Evolutionary conservation across 2,797 vertebrate species (phyloP).

Genomic region (Sciaenops ocellatus): DNA sequence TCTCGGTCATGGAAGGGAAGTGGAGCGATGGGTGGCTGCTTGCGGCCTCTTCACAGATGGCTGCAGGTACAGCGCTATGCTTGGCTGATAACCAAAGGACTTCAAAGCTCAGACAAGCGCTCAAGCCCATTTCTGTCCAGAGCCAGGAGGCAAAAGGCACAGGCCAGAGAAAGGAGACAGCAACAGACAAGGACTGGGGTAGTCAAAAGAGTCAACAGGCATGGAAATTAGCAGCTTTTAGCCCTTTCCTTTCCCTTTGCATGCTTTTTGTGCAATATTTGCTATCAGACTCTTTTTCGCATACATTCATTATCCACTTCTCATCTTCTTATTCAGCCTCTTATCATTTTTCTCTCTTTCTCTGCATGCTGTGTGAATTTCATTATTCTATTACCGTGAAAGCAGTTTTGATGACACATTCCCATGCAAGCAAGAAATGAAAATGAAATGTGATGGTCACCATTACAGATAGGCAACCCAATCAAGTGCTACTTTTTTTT

Average conservation of each 20-base stretch:
- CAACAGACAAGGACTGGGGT: conserved; percentile 39
- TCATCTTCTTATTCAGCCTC: conserved; percentile 17
- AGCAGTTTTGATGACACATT: conserved; percentile 28
- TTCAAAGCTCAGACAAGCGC: conserved; percentile 82
- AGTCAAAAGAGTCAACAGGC: conserved; percentile 78
- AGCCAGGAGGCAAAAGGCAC: conserved; percentile 72
- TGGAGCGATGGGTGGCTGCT: conserved; percentile 72
- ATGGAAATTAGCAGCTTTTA: conserved; percentile 71
- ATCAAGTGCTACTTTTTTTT: not conserved
- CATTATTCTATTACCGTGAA: conserved; percentile 18
- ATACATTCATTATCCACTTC: conserved; percentile 1
- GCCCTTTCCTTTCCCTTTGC: conserved; percentile 19
- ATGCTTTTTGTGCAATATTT: conserved; percentile 4
- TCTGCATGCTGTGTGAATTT: conserved; percentile 24
- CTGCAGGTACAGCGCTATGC: conserved; percentile 83
- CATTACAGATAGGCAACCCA: not conserved
- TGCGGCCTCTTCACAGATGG: conserved; percentile 85
- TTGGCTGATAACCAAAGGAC: conserved; percentile 86
- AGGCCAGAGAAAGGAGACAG: conserved; percentile 62
- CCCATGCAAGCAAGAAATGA: conserved; percentile 11
- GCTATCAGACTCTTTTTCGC: conserved; percentile 31
- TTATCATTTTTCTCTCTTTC: conserved; percentile 7
- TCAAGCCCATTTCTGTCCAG: conserved; percentile 76
- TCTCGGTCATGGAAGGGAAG: conserved; percentile 74
- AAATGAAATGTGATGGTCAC: conserved; percentile 30